Evolutionary conservation across 2,888 invertebrate species (phyloP), one percentile per base, ranked within the genome.

Genomic region (Encarsia formosa): DNA sequence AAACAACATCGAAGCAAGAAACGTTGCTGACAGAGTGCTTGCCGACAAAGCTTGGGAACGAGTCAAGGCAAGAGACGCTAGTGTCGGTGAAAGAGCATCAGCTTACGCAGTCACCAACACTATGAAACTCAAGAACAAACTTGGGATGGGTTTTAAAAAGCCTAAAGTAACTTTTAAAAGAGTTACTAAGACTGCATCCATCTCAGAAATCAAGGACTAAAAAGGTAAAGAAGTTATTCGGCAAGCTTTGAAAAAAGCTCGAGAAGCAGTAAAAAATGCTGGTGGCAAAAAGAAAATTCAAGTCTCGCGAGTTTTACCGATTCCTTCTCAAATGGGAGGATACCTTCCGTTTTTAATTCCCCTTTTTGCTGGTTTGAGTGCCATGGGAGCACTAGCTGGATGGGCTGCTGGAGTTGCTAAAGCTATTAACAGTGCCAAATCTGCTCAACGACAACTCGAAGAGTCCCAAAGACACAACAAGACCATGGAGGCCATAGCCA

Each of bases 401-500:
- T 69, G 70, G 22, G 67, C 67, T 29, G 63, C 68, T 15, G 66
- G 65, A 45, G 64, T 73, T 23, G 63, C 64, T 4, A 71, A 68
- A 51, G 65, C 70, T 16, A 62, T 69, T 11, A 69, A 68, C 54
- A 61, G 68, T 46, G 62, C 66, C 3, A 67, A 65, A 53, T 51
- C 48, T 38, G 68, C 69, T 9, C 60, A 63, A 62, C 54, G 66
- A 56, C 48, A 65, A 51, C 57, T 69, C 29, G 51, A 59, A 19
- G 70, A 74, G 60, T 59, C 56, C 18, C 46, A 61, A 44, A 61
- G 69, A 5, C 71, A 71, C 54, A 72, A 74, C 57, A 52, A 61
- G 58, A 59, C 56, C n/a, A 71, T 73, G 68, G 72, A 74, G 63
- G 58, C 65, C 38, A 67, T 69, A 35, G 68, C 65, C 19, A 45